Percentiles rank a stretch among this genome's conserved stretches.
Evolutionary conservation across 2,888 invertebrate genomes (phyloP).

Genomic region (Drosophila mimica): DNA sequence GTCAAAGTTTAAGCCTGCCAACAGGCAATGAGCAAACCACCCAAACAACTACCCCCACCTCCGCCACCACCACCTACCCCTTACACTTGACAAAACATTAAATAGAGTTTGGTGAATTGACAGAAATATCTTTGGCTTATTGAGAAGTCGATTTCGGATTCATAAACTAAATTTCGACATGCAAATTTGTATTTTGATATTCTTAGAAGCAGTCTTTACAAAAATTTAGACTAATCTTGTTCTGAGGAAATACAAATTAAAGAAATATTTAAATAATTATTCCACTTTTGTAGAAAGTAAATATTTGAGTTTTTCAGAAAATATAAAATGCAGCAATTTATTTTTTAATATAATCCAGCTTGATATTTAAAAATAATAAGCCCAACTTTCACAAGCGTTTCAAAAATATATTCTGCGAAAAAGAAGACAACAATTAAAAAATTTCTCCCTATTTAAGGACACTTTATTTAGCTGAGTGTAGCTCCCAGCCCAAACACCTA

Average conservation of each 20-base stretch:
- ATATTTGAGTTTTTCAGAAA: background rate
- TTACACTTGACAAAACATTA: conserved; percentile 4
- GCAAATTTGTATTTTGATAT: background rate
- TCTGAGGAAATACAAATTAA: background rate
- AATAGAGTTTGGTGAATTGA: background rate
- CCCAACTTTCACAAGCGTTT: background rate
- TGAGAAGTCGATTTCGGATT: background rate
- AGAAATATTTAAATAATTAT: background rate
- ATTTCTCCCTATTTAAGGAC: background rate
- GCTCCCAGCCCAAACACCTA: background rate
- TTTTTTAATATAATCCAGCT: background rate
- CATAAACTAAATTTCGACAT: background rate
- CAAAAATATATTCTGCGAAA: background rate
- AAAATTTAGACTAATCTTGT: background rate
- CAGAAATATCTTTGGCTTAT: background rate
- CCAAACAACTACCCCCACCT: background rate
- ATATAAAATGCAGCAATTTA: background rate
- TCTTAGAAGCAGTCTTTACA: background rate
- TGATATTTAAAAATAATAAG: background rate
- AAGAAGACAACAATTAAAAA: background rate
- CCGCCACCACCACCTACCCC: conserved; percentile 9
- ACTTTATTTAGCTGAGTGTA: conserved; percentile 2
- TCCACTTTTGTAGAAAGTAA: background rate
- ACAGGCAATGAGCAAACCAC: conserved; percentile 15
- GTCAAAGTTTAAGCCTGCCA: conserved; percentile 65